Conservation (phyloP, 1,140 invertebrate species). For the Sminthurinus signatus region DNA sequence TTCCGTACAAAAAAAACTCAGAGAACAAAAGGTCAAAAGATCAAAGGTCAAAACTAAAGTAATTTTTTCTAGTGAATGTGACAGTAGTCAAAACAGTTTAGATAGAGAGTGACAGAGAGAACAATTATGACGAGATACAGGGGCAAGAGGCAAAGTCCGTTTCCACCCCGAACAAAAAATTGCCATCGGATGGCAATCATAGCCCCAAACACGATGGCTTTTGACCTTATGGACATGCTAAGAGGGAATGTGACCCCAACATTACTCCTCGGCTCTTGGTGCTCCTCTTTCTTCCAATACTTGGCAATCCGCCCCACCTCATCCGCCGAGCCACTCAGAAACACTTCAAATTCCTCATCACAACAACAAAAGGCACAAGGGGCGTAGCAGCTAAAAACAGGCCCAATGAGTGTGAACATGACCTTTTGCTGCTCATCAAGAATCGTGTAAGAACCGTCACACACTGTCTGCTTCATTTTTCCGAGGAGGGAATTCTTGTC, state of each 20-base stretch:
- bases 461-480: neutral
- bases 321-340: neutral
- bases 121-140: neutral
- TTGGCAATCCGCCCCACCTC: neutral
- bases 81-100: too few relatives aligned
- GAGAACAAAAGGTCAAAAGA: too few relatives aligned
- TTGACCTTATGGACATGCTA: neutral
- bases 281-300: neutral
- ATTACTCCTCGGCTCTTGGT: neutral
- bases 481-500: too few relatives aligned
- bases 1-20: too few relatives aligned
- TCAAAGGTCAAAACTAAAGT: too few relatives aligned
- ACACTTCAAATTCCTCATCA: slow-evolving; percentile 11
- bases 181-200: neutral
- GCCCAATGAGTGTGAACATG: slow-evolving; percentile 4
- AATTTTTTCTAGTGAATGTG: too few relatives aligned
- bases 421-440: neutral
- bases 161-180: neutral
- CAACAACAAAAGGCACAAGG: slow-evolving; percentile 10
- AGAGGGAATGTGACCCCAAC: neutral
- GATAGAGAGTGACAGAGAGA: too few relatives aligned
- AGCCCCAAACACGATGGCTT: neutral
- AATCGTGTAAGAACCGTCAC: slow-evolving; percentile 2
- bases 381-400: slow-evolving; percentile 4
- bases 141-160: neutral